Evolutionary conservation across 2,797 vertebrate genomes (phyloP).

Genomic region (Phoeniculus purpureus): DNA sequence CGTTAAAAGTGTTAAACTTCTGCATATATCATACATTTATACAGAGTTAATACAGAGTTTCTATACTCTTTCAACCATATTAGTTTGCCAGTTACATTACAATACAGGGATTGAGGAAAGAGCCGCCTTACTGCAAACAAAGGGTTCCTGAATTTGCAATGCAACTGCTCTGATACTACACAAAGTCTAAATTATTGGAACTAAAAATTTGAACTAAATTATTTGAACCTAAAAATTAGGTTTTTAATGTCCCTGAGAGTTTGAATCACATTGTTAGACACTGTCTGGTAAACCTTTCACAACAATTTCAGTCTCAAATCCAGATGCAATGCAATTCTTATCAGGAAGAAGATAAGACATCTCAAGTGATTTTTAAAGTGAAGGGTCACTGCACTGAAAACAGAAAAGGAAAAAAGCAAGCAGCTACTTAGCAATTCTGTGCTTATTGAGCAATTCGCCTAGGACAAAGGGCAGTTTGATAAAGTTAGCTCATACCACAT

Average conservation of each 20-base stretch:
- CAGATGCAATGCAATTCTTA: not conserved
- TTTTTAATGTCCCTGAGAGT: not conserved
- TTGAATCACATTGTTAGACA: not conserved
- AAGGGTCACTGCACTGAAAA: not conserved
- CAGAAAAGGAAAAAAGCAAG: not conserved
- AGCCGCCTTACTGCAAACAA: not conserved
- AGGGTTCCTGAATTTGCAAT: not conserved
- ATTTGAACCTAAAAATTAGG: not conserved
- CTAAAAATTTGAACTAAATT: too few species aligned
- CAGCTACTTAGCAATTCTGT: not conserved
- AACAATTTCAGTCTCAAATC: not conserved
- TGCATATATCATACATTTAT: not conserved
- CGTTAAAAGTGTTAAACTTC: not conserved
- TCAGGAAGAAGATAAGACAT: not conserved
- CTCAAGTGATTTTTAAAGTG: not conserved
- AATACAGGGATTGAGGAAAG: not conserved
- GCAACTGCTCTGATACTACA: not conserved
- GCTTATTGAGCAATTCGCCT: not conserved
- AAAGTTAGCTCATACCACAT: slow-evolving; percentile 80
- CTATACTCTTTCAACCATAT: not conserved
- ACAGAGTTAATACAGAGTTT: not conserved
- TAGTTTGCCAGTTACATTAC: not conserved
- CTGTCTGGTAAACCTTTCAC: not conserved
- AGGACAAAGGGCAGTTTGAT: not conserved
- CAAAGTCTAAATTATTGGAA: not conserved